phyloP scores from a whole-genome alignment of 2,113 vertebrate species.

The Sula dactylatra region DNA sequence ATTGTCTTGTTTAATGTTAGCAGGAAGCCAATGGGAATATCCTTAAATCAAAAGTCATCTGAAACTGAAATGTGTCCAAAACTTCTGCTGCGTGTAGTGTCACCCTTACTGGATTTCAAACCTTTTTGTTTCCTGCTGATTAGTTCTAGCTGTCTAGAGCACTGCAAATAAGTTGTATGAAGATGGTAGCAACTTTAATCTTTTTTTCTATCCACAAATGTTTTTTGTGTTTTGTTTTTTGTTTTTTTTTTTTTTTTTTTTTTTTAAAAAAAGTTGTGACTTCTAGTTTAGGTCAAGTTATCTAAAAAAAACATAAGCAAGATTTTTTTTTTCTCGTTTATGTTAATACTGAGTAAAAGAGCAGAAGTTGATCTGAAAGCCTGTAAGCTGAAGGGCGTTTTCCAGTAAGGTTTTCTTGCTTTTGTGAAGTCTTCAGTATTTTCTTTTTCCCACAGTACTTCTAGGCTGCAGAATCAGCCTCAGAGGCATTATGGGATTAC shows the following conservation, averaged over 20 bases:
- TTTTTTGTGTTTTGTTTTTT: no score
- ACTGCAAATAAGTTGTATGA: not conserved
- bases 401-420: not conserved
- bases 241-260: no score
- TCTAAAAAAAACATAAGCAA: not conserved
- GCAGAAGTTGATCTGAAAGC: not conserved
- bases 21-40: not conserved
- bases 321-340: not conserved
- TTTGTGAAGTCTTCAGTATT: not conserved
- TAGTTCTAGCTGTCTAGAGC: not conserved
- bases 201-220: not conserved
- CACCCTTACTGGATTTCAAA: not conserved
- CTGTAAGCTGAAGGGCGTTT: not conserved
- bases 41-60: not conserved
- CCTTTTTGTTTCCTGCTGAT: not conserved
- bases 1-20: not conserved
- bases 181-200: not conserved
- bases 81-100: not conserved
- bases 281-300: not conserved
- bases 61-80: not conserved
- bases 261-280: not conserved
- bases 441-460: conserved; percentile 68
- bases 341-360: not conserved
- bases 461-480: conserved; percentile 78
- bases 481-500: conserved; percentile 93